Conservation (phyloP, 2,797 vertebrate genomes). For the Eutrigla gurnardus region DNA sequence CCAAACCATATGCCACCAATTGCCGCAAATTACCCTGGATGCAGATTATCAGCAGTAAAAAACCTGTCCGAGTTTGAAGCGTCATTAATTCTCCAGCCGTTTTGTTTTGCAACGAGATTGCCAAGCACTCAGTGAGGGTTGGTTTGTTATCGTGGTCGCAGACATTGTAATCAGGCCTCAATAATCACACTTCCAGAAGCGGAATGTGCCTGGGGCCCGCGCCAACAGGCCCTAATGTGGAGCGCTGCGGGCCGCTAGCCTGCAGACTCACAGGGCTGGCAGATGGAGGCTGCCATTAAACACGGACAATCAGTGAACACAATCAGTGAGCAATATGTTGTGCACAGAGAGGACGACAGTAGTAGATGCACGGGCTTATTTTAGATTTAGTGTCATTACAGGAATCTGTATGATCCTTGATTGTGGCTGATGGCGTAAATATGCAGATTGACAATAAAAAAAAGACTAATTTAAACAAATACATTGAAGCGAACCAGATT, state of each 20-base stretch:
- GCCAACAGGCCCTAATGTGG: constrained; percentile 85
- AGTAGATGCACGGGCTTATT: constrained; percentile 35
- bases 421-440: constrained; percentile 17
- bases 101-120: constrained; percentile 76
- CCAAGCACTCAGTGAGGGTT: constrained; percentile 74
- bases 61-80: constrained; percentile 81
- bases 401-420: constrained; percentile 38
- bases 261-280: constrained; percentile 79
- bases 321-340: constrained; percentile 70
- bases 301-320: constrained; percentile 77
- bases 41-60: constrained; percentile 83
- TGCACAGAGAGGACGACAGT: constrained; percentile 46
- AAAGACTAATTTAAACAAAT: neutral
- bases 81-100: constrained; percentile 83
- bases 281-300: constrained; percentile 84
- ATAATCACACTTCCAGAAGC: constrained; percentile 87
- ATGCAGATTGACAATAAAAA: constrained; percentile 9
- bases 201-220: constrained; percentile 81
- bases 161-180: constrained; percentile 85
- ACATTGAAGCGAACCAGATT: neutral
- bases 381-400: constrained; percentile 46
- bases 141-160: constrained; percentile 82
- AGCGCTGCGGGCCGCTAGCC: constrained; percentile 80
- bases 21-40: constrained; percentile 79
- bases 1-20: constrained; percentile 81